phyloP scores from a whole-genome alignment of 2,888 invertebrate genomes.

The Tenthredo mesomela region DNA sequence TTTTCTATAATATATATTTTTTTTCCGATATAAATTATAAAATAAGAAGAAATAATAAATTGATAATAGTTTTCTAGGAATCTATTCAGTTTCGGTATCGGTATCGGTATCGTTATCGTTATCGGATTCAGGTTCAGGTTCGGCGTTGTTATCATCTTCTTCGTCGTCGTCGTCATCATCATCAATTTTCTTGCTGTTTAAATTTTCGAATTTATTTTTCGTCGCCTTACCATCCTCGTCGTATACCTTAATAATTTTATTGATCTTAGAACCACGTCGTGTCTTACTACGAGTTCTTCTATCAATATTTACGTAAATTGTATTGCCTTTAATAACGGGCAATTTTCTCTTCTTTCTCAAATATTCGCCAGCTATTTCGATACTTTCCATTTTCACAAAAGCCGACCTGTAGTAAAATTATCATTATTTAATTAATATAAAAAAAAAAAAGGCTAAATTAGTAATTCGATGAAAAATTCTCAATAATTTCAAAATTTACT shows the following conservation, averaged over 20 bases:
- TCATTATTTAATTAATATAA: too few species aligned
- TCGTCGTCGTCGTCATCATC: background rate
- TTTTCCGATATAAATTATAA: background rate
- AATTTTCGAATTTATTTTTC: slow-evolving; percentile 21
- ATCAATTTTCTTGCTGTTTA: background rate
- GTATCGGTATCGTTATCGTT: background rate
- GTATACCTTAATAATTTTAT: background rate
- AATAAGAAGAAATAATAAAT: background rate
- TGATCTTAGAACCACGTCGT: background rate
- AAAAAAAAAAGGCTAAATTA: background rate
- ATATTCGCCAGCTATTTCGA: slow-evolving; percentile 63
- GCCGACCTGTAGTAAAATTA: slow-evolving; percentile 60
- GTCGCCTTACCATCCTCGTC: slow-evolving; percentile 10
- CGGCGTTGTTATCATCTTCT: background rate
- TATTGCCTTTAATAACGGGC: slow-evolving; percentile 62
- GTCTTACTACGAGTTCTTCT: background rate
- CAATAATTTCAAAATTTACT: slow-evolving; percentile 13
- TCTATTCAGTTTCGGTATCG: background rate
- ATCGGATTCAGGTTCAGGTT: background rate
- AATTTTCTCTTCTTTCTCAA: slow-evolving; percentile 59
- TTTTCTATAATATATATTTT: background rate
- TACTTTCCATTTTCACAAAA: slow-evolving; percentile 63
- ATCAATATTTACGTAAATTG: background rate
- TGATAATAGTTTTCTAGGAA: background rate
- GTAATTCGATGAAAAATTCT: background rate